Base-by-base conservation (phyloP, 2,888 invertebrate species). In the Ferrisia virgata region DNA sequence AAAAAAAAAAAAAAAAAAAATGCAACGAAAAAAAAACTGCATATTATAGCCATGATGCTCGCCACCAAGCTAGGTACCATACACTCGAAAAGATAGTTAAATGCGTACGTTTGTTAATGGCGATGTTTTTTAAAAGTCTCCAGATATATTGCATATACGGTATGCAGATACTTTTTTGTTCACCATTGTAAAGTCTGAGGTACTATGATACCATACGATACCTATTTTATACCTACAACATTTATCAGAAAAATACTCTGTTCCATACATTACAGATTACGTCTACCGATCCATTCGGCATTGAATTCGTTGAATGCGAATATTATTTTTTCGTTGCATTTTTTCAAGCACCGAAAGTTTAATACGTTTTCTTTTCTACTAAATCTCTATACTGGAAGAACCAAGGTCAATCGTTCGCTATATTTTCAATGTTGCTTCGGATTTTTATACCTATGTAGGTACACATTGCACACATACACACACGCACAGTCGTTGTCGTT, bases 191-290 rank as follows among this genome's bases (percentile, higher is more conserved):
- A 69, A 69, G 31, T 69, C 69, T 15, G 64, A 31, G 9, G 15
- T 18, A 47, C 22, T 13, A 31, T 8, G 15, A 69, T 33, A 31
- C 31, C n/a, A n/a, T n/a, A n/a, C n/a, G n/a, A n/a, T n/a, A n/a
- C n/a, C n/a, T n/a, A n/a, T n/a, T n/a, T n/a, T n/a, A n/a, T n/a
- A n/a, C n/a, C n/a, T n/a, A n/a, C n/a, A 69, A 69, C 64, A 69
- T 69, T 31, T 69, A 69, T 69, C 69, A 69, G 69, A 69, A 31
- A 33, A 31, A 15, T 13, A 69, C 31, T 31, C 15, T 31, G 69
- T 69, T 31, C 69, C 69, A 69, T 69, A 69, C 69, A 69, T 69
- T 69, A 69, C 8, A 69, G 69, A 69, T 69, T 69, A 69, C 28
- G 69, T 69, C 69, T 31, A 33, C 31, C 13, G 31, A 33, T 69